phyloP scores from a whole-genome alignment of 2,797 vertebrate species.

The Meda fulgida region DNA sequence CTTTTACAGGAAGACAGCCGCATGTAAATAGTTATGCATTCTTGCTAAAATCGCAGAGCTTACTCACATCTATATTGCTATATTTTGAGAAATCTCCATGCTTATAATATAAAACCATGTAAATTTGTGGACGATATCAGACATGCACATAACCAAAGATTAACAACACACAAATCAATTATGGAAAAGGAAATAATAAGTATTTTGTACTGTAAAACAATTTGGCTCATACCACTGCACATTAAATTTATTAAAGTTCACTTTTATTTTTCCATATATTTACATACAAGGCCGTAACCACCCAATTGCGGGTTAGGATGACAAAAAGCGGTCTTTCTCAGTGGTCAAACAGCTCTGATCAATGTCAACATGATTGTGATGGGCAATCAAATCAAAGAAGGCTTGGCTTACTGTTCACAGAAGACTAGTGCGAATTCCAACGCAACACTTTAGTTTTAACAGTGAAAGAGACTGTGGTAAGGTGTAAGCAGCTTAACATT shows the following conservation, averaged over 20 bases:
- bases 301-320: background rate
- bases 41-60: conserved; percentile 1
- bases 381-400: background rate
- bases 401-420: background rate
- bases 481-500: background rate
- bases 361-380: background rate
- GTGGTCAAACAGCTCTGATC: background rate
- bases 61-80: background rate
- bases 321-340: background rate
- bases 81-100: conserved; percentile 6
- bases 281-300: background rate
- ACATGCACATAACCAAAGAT: conserved; percentile 25
- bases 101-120: conserved; percentile 21
- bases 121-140: background rate
- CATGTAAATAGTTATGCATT: conserved; percentile 13
- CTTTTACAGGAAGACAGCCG: conserved; percentile 68
- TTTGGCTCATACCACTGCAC: conserved; percentile 17
- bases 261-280: background rate
- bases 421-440: background rate
- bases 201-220: conserved; percentile 6
- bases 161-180: background rate
- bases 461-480: background rate
- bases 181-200: conserved; percentile 30
- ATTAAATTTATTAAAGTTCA: background rate
- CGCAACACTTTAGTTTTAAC: background rate